phyloP scores from a whole-genome alignment of 2,797 vertebrate species.

The Aulostomus chinensis region DNA sequence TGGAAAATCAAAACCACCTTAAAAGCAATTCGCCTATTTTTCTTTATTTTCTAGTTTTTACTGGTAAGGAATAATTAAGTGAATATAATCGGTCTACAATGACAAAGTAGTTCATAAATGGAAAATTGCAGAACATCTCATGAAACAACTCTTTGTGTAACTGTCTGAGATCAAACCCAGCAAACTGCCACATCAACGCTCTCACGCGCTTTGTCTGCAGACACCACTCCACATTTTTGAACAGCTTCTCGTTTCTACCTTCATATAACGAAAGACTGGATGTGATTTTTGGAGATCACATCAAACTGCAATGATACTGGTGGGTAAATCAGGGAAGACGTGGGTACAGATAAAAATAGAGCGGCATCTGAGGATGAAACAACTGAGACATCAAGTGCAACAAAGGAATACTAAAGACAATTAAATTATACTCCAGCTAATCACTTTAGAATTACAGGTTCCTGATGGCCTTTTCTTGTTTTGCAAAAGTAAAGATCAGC shows the following conservation, averaged over 20 bases:
- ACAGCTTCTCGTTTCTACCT: constrained; percentile 11
- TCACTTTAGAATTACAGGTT: no score
- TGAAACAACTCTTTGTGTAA: constrained; percentile 37
- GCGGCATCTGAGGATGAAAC: constrained; percentile 17
- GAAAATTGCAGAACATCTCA: constrained; percentile 23
- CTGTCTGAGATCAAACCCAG: constrained; percentile 2
- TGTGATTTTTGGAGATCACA: constrained; percentile 30
- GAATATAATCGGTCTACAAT: no score
- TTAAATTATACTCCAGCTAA: neutral
- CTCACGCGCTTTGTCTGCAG: neutral
- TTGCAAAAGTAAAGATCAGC: neutral
- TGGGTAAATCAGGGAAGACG: constrained; percentile 11
- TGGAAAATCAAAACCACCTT: constrained; percentile 64
- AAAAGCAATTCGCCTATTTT: neutral
- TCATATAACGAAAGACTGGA: constrained; percentile 36
- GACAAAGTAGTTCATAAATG: constrained; percentile 6
- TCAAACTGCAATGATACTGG: constrained; percentile 17
- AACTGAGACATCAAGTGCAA: constrained; percentile 9
- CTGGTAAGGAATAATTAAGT: constrained; percentile 32
- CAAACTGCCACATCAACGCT: constrained; percentile 23
- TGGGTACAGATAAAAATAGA: constrained; percentile 20
- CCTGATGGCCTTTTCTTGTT: no score
- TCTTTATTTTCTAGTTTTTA: no score
- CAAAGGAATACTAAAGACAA: neutral
- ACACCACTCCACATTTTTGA: constrained; percentile 4